phyloP scores from a whole-genome alignment of 2,113 vertebrate genomes.

The Prolemur simus region DNA sequence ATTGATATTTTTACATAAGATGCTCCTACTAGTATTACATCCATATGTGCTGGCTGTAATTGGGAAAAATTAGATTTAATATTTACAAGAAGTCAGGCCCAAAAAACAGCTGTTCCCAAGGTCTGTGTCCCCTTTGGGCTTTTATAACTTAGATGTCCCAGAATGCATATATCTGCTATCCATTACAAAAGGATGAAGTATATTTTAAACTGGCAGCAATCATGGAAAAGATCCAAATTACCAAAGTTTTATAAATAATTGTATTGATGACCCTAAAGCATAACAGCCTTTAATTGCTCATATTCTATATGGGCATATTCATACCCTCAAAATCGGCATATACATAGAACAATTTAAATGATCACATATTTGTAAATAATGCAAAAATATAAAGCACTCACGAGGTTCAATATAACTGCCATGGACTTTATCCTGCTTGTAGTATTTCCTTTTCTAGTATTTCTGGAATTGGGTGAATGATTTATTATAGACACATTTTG shows the following conservation, averaged over 20 bases:
- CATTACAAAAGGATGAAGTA: background rate
- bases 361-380: background rate
- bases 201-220: background rate
- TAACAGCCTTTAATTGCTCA: background rate
- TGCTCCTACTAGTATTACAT: conserved; percentile 59
- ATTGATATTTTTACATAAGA: conserved; percentile 54
- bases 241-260: conserved; percentile 27
- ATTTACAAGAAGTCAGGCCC: conserved; percentile 42
- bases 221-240: conserved; percentile 31
- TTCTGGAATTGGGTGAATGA: background rate
- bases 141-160: conserved; percentile 23
- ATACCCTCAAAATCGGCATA: background rate
- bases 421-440: background rate
- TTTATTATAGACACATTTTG: conserved; percentile 19
- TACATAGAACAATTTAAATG: background rate
- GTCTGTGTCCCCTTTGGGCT: background rate
- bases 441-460: conserved; percentile 2
- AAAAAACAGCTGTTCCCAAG: conserved; percentile 40
- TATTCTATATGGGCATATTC: background rate
- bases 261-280: background rate
- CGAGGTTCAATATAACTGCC: background rate
- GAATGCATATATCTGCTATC: background rate
- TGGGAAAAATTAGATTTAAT: conserved; percentile 64
- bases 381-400: background rate
- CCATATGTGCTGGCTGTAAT: conserved; percentile 55